These are phyloP conservation scores for Temnothorax rugatulus DNA, from an alignment of 2,888 invertebrate genomes.

Conservation along the genomic window DNA sequence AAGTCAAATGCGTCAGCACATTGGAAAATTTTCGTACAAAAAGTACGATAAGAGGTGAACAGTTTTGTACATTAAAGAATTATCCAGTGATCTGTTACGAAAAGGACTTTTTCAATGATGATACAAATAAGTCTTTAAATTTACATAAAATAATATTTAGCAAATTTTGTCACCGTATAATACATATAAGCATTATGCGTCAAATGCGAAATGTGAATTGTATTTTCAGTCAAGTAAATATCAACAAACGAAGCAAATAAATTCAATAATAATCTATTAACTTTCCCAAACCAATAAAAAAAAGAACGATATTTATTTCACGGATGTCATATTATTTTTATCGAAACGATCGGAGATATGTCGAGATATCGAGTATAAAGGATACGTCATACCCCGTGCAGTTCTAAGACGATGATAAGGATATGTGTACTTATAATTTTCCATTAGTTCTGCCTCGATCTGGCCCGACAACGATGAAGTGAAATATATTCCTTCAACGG, in stretches of 20 bases:
- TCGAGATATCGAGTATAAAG: conserved; percentile 35
- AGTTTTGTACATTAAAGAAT: not conserved
- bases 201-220: not conserved
- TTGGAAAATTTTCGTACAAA: not conserved
- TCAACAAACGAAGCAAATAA: not conserved
- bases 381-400: not conserved
- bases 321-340: conserved; percentile 12
- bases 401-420: conserved; percentile 53
- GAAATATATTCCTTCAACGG: not conserved
- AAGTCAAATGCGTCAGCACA: not conserved
- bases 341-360: not conserved
- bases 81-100: not conserved
- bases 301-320: not conserved
- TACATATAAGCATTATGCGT: not conserved
- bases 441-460: conserved; percentile 47
- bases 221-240: not conserved
- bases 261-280: not conserved
- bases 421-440: conserved; percentile 38
- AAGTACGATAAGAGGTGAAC: no score
- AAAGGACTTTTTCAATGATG: not conserved
- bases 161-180: not conserved
- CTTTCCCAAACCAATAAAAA: not conserved
- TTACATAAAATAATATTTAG: conserved; percentile 5
- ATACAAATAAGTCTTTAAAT: not conserved
- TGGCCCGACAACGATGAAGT: not conserved